Evolutionary conservation across 1,140 invertebrate genomes (phyloP).

Genomic region (Drosophila ironensis): DNA sequence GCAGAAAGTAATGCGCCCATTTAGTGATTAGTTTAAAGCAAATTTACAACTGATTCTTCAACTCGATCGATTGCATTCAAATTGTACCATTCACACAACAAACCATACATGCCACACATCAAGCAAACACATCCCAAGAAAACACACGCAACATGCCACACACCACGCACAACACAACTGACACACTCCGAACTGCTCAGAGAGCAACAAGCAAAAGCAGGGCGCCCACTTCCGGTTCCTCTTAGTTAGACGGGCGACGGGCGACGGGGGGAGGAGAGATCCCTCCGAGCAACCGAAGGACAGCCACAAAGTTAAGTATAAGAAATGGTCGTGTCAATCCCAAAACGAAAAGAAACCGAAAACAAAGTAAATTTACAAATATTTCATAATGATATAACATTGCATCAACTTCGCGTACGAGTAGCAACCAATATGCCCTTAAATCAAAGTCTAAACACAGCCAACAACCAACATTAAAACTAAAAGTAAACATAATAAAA

Average conservation of each 20-base stretch:
- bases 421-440: constrained; percentile 75
- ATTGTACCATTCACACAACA: too few species aligned
- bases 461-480: constrained; percentile 52
- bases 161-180: constrained; percentile 20
- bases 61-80: constrained; percentile 55
- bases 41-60: constrained; percentile 78
- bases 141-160: constrained; percentile 14
- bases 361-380: constrained; percentile 66
- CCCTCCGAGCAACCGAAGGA: constrained; percentile 12
- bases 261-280: too few species aligned
- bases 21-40: constrained; percentile 80
- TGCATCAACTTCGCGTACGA: constrained; percentile 61
- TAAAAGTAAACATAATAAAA: constrained; percentile 38
- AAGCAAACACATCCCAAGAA: constrained; percentile 8
- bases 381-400: constrained; percentile 49
- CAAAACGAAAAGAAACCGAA: constrained; percentile 27
- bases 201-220: constrained; percentile 49
- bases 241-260: constrained; percentile 1
- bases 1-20: constrained; percentile 59
- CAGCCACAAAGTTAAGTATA: constrained; percentile 66
- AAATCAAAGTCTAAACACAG: constrained; percentile 72
- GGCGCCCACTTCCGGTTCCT: constrained; percentile 15
- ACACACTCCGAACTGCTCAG: constrained; percentile 55
- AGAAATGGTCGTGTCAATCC: constrained; percentile 63
- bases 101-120: constrained; percentile 1